Base-by-base conservation (phyloP, 2,888 invertebrate genomes). In the Galeopsomyia nigrocyanea region DNA sequence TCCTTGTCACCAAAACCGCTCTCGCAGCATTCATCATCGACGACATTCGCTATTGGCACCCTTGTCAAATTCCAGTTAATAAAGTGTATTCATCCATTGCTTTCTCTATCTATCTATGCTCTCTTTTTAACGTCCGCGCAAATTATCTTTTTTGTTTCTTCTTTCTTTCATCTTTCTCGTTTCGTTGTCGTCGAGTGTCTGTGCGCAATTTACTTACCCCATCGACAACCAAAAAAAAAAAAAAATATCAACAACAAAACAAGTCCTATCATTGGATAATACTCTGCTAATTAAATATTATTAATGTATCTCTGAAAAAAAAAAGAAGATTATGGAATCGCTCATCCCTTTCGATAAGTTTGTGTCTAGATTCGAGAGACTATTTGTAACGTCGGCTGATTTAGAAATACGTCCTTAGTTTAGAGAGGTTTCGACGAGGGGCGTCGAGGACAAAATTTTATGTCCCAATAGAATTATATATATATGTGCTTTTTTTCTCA, bases 271-370 rank as follows among this genome's bases (percentile, higher is more conserved):
- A 10, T 39, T 21, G 22, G 19, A 76, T 67, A 74, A 61, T 74
- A 73, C 64, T 74, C 68, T 75, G 57, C 73, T 72, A 77, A 75
- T 72, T 74, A 68, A 61, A 64, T 61, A 70, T 57, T 58, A 70
- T 64, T 56, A 64, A 63, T 73, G 66, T 67, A 62, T 68, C 47
- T 39, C 58, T 26, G 66, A 71, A 64, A 39, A 62, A 26, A 9
- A 47, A 55, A 61, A 61, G 19, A 50, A 21, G 71, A 62, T 58
- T 64, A 73, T 66, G 56, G 7, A 39, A 39, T 5, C 10, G 39
- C 13, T 1, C 13, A 39, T 39, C 58, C 71, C 74, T 68, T 67
- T 71, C 68, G 60, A 70, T 16, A 60, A 21, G 55, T 62, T 39
- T 63, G 26, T 68, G 47, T 72, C 51, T 64, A 55, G 56, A 47